Conservation (phyloP, 2,113 vertebrate genomes). For the Rhynchomys soricoides region DNA sequence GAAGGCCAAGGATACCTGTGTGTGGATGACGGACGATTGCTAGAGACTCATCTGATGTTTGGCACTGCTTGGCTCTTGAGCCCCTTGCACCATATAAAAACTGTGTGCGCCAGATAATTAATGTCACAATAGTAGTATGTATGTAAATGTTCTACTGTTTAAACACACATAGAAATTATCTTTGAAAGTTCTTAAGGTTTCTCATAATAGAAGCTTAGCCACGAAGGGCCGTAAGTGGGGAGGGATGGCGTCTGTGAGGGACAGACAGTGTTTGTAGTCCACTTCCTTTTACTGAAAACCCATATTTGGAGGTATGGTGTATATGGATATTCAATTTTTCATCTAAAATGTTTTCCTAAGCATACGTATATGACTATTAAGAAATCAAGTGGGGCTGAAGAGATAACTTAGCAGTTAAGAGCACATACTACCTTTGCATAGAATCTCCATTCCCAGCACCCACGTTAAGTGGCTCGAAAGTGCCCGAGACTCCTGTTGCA, state of each 20-base stretch:
- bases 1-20: background rate
- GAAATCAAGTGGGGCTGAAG: background rate
- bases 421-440: background rate
- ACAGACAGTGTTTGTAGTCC: background rate
- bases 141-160: background rate
- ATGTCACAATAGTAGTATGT: background rate
- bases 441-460: background rate
- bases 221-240: background rate
- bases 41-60: background rate
- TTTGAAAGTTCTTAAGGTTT: constrained; percentile 16
- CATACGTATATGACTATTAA: background rate
- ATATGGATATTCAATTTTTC: background rate
- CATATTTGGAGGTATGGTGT: background rate
- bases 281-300: background rate
- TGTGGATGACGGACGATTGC: background rate
- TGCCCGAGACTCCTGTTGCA: background rate
- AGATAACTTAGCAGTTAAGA: background rate
- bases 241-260: background rate
- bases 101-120: background rate
- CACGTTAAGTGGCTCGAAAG: background rate
- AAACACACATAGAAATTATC: background rate
- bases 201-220: background rate
- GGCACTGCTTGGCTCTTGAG: background rate
- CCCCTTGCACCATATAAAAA: background rate
- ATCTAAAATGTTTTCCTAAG: background rate